These are phyloP conservation scores for Hippocampus zosterae DNA, from an alignment of 2,113 vertebrate genomes.

Conservation along the genomic window DNA sequence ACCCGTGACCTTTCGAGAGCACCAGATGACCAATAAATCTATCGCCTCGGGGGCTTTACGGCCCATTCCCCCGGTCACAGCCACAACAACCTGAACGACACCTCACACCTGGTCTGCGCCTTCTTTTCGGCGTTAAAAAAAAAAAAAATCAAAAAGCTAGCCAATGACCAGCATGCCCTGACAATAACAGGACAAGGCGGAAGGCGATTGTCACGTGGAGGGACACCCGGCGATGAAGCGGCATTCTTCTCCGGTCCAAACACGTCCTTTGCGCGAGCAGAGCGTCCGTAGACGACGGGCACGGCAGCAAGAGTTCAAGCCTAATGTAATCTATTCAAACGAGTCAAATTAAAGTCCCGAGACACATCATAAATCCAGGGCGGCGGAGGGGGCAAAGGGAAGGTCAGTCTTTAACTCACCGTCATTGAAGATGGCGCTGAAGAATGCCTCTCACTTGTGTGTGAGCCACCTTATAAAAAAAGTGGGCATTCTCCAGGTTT, in stretches of 20 bases:
- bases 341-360: conserved; percentile 17
- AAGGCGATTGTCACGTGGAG: conserved; percentile 36
- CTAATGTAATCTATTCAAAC: conserved; percentile 14
- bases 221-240: conserved; percentile 52
- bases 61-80: conserved; percentile 57
- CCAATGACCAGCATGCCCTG: conserved; percentile 50
- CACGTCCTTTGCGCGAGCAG: conserved; percentile 38
- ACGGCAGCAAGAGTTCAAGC: background rate
- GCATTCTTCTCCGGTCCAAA: conserved; percentile 64
- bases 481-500: conserved; percentile 65
- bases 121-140: conserved; percentile 62
- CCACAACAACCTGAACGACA: conserved; percentile 70
- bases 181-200: conserved; percentile 47
- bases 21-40: conserved; percentile 69
- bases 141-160: conserved; percentile 29
- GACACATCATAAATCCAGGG: conserved; percentile 26
- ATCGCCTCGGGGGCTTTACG: conserved; percentile 56
- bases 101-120: conserved; percentile 78
- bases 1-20: conserved; percentile 63
- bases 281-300: background rate
- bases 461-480: conserved; percentile 69
- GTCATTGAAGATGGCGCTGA: conserved; percentile 57
- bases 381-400: conserved; percentile 42
- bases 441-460: conserved; percentile 55
- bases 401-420: conserved; percentile 60